Evolutionary conservation across 1,140 invertebrate genomes (phyloP).

Genomic region (Cherax destructor): DNA sequence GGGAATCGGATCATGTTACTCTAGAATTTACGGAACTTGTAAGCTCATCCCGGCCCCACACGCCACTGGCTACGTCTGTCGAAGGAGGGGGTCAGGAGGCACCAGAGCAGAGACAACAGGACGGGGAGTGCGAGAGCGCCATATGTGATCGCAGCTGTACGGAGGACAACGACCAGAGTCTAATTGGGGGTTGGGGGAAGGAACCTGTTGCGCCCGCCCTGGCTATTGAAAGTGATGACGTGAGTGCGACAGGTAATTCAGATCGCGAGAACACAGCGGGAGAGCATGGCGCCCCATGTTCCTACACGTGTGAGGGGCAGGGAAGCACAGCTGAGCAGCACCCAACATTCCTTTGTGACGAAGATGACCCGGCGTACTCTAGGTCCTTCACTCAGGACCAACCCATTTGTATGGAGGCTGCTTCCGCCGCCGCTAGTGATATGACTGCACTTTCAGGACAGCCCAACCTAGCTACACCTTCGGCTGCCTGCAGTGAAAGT

Average conservation of each 20-base stretch:
- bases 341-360: not conserved
- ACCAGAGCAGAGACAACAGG: not conserved
- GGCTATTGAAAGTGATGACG: not conserved
- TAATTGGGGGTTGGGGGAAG: not conserved
- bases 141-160: not conserved
- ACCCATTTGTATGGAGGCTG: not conserved
- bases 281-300: not conserved
- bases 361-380: not conserved
- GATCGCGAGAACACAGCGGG: not conserved
- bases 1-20: not conserved
- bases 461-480: too few species aligned
- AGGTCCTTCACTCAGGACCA: not conserved
- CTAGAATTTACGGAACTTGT: not conserved
- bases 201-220: not conserved
- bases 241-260: slow-evolving; percentile 1
- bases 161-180: not conserved
- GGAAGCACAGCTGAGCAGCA: not conserved
- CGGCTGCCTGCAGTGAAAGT: not conserved
- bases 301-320: not conserved
- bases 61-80: not conserved
- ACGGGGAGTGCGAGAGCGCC: not conserved
- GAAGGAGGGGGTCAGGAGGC: not conserved
- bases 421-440: not conserved
- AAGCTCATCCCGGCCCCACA: not conserved
- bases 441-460: not conserved